These are phyloP conservation scores for Dreissena polymorpha DNA, from an alignment of 1,140 invertebrate species.

Conservation along the genomic window DNA sequence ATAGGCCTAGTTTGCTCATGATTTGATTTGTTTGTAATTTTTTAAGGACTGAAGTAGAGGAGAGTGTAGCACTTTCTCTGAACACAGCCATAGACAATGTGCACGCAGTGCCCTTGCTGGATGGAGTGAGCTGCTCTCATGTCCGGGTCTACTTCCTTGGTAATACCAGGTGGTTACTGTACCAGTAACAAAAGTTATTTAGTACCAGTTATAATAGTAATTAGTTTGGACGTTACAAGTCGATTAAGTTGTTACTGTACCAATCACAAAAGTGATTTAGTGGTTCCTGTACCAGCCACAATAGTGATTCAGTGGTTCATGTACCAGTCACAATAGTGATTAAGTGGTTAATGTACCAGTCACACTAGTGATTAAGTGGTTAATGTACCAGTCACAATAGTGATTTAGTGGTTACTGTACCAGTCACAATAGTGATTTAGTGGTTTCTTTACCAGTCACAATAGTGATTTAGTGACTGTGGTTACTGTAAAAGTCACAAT, in stretches of 20 bases:
- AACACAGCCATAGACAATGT: constrained; percentile 32
- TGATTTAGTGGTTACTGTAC: neutral
- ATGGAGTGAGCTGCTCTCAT: neutral
- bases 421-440: neutral
- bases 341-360: neutral
- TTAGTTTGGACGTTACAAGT: neutral
- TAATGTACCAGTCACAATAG: neutral
- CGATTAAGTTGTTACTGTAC: neutral
- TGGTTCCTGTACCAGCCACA: neutral
- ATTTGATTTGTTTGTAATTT: too few relatives aligned
- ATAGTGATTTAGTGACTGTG: too few relatives aligned
- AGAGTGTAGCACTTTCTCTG: constrained; percentile 18
- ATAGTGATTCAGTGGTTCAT: neutral
- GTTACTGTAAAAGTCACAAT: too few relatives aligned
- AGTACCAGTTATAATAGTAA: neutral
- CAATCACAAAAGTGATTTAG: neutral
- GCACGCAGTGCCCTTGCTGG: neutral
- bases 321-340: neutral
- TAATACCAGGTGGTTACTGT: neutral
- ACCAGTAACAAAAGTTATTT: neutral
- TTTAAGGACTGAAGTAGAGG: neutral
- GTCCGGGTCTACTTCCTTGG: constrained; percentile 42
- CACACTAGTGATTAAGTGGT: neutral
- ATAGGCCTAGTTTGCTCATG: neutral
- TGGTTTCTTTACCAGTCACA: neutral